Conservation (phyloP, 2,888 invertebrate genomes). For the Troilus luridus region DNA sequence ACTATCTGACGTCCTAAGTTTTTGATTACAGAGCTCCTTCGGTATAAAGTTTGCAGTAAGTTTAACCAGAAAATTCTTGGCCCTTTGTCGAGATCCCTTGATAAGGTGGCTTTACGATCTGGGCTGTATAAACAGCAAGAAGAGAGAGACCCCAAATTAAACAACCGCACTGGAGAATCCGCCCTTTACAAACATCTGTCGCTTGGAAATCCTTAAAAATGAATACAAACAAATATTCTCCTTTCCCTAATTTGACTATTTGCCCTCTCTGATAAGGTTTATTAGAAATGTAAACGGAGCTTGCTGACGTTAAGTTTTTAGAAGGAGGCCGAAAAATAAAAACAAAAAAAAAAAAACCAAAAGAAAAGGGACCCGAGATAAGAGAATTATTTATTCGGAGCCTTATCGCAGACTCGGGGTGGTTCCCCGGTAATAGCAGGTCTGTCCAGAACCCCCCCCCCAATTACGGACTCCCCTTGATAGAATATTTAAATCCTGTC, state of each 20-base stretch:
- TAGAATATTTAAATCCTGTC: conserved; percentile 3
- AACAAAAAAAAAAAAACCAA: neutral
- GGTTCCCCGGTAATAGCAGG: neutral
- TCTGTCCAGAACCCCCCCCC: neutral
- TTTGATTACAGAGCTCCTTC: conserved; percentile 12
- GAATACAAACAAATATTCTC: conserved; percentile 30
- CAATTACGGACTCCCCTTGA: neutral
- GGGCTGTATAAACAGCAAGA: conserved; percentile 5
- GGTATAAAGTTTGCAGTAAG: conserved; percentile 18
- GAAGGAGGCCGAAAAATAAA: neutral
- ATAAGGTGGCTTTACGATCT: conserved; percentile 22
- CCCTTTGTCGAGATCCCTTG: conserved; percentile 26
- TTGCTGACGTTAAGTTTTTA: neutral
- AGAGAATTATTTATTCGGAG: conserved; percentile 16
- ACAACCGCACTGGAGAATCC: neutral
- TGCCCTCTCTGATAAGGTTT: conserved; percentile 11
- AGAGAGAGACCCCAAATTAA: conserved; percentile 8
- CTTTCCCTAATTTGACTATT: conserved; percentile 9
- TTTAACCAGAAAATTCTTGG: conserved; percentile 34
- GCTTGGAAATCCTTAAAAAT: conserved; percentile 34
- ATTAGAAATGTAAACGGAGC: conserved; percentile 34
- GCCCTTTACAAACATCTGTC: conserved; percentile 12
- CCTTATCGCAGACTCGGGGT: neutral
- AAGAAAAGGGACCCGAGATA: neutral
- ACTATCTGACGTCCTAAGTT: neutral